Percentiles rank a stretch among this genome's conserved stretches.
These are phyloP conservation scores for Hemibagrus guttatus DNA, from an alignment of 2,797 vertebrate genomes.

Conservation along the genomic window DNA sequence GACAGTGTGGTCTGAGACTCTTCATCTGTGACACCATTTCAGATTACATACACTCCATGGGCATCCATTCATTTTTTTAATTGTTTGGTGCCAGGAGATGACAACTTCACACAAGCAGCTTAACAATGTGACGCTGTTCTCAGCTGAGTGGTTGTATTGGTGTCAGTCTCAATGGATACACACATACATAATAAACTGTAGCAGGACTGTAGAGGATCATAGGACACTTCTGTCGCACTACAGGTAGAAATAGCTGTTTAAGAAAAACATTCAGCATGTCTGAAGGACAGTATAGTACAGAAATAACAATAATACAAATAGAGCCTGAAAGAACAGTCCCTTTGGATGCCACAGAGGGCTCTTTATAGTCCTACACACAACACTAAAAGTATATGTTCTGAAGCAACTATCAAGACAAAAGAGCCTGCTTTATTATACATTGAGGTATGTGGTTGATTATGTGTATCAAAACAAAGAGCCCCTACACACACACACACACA, in stretches of 20 bases:
- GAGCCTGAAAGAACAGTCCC: background rate
- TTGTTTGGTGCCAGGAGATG: background rate
- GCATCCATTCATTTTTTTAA: constrained; percentile 8
- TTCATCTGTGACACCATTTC: background rate
- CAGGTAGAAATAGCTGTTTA: constrained; percentile 17
- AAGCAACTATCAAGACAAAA: background rate
- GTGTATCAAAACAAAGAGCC: background rate
- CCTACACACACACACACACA: background rate
- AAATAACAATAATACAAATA: constrained; percentile 13
- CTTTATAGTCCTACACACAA: constrained; percentile 22
- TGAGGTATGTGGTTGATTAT: background rate
- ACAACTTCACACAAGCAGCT: constrained; percentile 19
- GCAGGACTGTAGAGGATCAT: background rate
- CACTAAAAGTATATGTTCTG: constrained; percentile 1
- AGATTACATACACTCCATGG: background rate
- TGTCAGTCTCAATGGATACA: constrained; percentile 19
- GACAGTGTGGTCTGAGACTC: background rate
- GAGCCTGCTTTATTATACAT: background rate
- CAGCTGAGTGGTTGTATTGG: constrained; percentile 23
- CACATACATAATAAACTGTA: constrained; percentile 14
- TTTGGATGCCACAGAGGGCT: background rate
- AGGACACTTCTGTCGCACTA: background rate
- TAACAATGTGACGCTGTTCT: constrained; percentile 18
- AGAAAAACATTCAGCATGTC: constrained; percentile 9
- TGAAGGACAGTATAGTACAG: constrained; percentile 7